Evolutionary conservation across 2,113 vertebrate genomes (phyloP).

Genomic region (Cololabis saira): DNA sequence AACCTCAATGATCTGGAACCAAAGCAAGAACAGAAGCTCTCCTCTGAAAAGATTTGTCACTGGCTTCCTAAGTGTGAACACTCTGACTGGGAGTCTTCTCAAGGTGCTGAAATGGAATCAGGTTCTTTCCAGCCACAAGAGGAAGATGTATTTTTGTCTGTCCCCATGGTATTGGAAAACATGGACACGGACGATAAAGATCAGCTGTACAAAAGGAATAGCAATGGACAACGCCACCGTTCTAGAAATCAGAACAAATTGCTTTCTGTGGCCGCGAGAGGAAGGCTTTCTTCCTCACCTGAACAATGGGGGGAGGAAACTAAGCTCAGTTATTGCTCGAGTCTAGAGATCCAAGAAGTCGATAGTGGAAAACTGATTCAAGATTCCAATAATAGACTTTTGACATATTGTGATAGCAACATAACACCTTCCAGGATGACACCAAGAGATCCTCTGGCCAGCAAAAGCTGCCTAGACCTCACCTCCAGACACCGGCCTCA

Average conservation of each 20-base stretch:
- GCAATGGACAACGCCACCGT: constrained; percentile 33
- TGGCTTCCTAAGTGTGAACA: constrained; percentile 58
- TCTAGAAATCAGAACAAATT: constrained; percentile 49
- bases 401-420: constrained; percentile 24
- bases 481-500: constrained; percentile 56
- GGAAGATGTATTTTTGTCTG: constrained; percentile 70
- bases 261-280: constrained; percentile 32
- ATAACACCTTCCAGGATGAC: constrained; percentile 44
- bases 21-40: constrained; percentile 49
- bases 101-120: constrained; percentile 66
- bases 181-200: constrained; percentile 56
- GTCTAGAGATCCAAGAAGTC: constrained; percentile 47
- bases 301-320: constrained; percentile 48
- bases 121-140: constrained; percentile 43
- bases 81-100: constrained; percentile 61
- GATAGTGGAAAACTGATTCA: constrained; percentile 30
- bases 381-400: constrained; percentile 31
- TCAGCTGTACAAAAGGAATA: constrained; percentile 13
- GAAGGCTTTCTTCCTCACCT: constrained; percentile 46
- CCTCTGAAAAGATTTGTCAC: constrained; percentile 28
- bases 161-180: constrained; percentile 63
- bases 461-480: constrained; percentile 73
- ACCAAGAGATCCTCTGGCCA: constrained; percentile 55
- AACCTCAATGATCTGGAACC: constrained; percentile 56
- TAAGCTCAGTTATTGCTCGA: constrained; percentile 37